Percentiles rank a stretch among this genome's conserved stretches.
These are phyloP conservation scores for Tragelaphus imberbis DNA, from an alignment of 2,113 vertebrate species.

Conservation along the genomic window DNA sequence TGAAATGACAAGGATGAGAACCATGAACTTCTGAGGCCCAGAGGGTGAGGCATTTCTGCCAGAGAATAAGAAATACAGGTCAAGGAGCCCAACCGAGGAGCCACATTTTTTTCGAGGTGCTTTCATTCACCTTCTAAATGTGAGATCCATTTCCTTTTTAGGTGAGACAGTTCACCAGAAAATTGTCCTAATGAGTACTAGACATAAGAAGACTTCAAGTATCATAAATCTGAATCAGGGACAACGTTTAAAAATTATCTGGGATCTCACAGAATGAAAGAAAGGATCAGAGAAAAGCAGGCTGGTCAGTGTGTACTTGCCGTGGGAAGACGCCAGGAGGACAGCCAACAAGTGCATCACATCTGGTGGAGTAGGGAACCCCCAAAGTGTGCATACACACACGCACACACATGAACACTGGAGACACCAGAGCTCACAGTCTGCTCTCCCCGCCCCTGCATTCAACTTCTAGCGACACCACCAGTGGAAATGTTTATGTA, in stretches of 20 bases:
- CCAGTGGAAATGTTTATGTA: too few relatives aligned
- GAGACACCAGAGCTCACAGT: neutral
- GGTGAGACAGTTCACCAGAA: neutral
- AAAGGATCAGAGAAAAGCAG: neutral
- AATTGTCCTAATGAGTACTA: neutral
- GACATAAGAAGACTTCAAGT: neutral
- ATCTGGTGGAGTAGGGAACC: neutral
- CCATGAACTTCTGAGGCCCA: neutral
- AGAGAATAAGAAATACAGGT: neutral
- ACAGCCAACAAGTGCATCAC: neutral
- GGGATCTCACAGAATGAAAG: neutral
- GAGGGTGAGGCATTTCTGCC: neutral
- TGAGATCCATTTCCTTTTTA: neutral
- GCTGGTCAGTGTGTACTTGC: neutral
- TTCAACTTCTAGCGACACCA: neutral
- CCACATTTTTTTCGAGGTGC: neutral
- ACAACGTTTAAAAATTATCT: neutral
- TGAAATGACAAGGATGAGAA: neutral
- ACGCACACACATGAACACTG: fast-evolving
- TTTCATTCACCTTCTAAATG: neutral
- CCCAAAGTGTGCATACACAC: neutral
- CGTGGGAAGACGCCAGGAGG: neutral
- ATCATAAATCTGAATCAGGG: neutral
- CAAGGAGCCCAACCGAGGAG: neutral
- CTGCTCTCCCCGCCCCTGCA: fast-evolving